Evolutionary conservation across 2,797 vertebrate species (phyloP), one percentile per base, ranked within the genome.

Genomic region (Emydoidea blandingii): DNA sequence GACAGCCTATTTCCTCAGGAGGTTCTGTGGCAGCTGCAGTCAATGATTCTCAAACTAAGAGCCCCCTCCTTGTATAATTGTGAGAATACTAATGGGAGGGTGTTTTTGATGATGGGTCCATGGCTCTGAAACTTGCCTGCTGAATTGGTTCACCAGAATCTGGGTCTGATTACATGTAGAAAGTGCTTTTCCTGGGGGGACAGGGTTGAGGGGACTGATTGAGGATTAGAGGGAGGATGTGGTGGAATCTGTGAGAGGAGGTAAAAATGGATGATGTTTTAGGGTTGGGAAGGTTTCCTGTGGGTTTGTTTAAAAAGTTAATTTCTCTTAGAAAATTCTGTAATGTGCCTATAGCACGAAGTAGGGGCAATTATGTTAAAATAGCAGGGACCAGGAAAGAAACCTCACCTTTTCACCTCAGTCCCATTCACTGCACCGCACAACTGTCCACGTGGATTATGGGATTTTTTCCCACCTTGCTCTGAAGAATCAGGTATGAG

Each of bases 41-140:
- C 85, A 95, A 83, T 91, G 95, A 91, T 79, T 56, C 52, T 90
- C 44, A 57, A 4, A 23, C 85, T 83, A 81, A 49, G 79, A 88
- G 57, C 37, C 59, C 49, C 84, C 7, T 86, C 90, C 81, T 95
- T 79, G 85, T 44, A 90, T 76, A 93, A 88, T 3, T n/a, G 82
- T 21, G 68, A 0, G 0, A 87, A 81, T 76, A 76, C 18, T 52
- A 79, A 68, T 41, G 52, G 37, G 59, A 68, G 83, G 44, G 87
- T 49, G 8, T 76, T 95, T 78, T 95, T 88, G 59, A 79, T 83
- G 31, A 83, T 41, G 41, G 47, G 84, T 93, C 90, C 91, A 65
- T 52, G 80, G 27, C 82, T 91, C 57, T 93, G 47, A 65, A 56
- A 10, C 47, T 83, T 80, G 34, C 47, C 84, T 92, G 68, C 47